phyloP scores from a whole-genome alignment of 1,140 invertebrate genomes.

The Eumaeus atala region DNA sequence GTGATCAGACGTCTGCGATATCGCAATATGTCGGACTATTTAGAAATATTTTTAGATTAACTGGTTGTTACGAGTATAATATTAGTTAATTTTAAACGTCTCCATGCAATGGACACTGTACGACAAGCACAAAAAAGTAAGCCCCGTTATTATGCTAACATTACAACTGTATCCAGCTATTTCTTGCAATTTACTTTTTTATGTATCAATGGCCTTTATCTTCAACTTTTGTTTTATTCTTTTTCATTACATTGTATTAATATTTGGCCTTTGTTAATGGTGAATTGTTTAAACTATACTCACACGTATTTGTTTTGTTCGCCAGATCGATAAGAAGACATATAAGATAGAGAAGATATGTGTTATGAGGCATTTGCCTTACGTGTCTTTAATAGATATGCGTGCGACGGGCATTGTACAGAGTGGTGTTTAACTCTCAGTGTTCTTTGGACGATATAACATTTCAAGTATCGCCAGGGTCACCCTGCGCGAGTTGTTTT shows the following conservation, averaged over 20 bases:
- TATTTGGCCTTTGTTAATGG: constrained; percentile 43
- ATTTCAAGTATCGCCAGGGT: constrained; percentile 35
- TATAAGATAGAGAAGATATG: constrained; percentile 59
- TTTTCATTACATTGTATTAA: constrained; percentile 48
- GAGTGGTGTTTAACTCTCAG: constrained; percentile 39
- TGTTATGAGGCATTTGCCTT: constrained; percentile 48
- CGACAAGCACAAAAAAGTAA: constrained; percentile 55
- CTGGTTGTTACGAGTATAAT: constrained; percentile 38
- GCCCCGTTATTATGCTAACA: constrained; percentile 29
- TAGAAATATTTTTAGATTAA: constrained; percentile 71
- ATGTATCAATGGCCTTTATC: constrained; percentile 72
- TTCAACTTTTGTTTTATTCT: constrained; percentile 67
- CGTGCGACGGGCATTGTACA: constrained; percentile 49
- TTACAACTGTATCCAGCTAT: constrained; percentile 42
- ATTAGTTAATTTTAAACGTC: constrained; percentile 40
- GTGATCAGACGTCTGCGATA: constrained; percentile 70
- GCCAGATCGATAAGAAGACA: constrained; percentile 67
- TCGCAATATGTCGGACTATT: constrained; percentile 74
- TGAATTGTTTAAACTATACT: constrained; percentile 39
- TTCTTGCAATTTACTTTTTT: constrained; percentile 61
- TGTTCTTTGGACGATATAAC: constrained; percentile 41
- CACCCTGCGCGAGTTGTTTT: constrained; percentile 32
- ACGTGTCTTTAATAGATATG: constrained; percentile 55
- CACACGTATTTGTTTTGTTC: constrained; percentile 57
- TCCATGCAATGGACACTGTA: constrained; percentile 56